Base-by-base conservation (phyloP, 30 jellyfish, hydroid and myxozoan genomes). In the Nemopilema nomurai region DNA sequence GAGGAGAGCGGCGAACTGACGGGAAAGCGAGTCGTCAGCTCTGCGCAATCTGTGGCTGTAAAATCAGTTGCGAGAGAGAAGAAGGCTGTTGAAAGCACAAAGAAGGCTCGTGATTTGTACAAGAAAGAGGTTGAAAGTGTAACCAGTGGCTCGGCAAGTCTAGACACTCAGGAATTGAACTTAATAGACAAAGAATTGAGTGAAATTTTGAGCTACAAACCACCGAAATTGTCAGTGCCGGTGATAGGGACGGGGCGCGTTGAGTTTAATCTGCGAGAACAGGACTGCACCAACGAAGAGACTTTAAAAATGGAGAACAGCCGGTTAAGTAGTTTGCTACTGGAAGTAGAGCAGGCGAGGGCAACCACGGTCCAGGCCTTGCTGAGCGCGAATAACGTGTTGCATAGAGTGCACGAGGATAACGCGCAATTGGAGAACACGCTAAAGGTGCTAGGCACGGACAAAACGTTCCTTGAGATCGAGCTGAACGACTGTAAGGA, bases 331-430 rank as follows among this genome's bases (percentile, higher is more conserved):
- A 73, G 82, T 66, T 57, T 92, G 49, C 71, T 92, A 57, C 81
- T 81, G 27, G 97, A 92, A 32, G 97, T 92, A 18, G 98, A 92
- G 51, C 86, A 83, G 26, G 98, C 98, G 16, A 80, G 98, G 20
- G 66, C 96, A 8, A 88, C 96, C 20, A 92, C 98, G 0, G 97
- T 92, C 28, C 87, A 87, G 21, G 96, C 98, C 41, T 75, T 92
- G 90, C 80, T 92, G 4, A 96, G 89, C 28, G 98, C 87, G 19
- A 87, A 87, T 67, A 74, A 91, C 28, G 89, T 92, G 21, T 28
- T 92, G 67, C 78, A 87, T 28, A 87, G 87, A 63, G 98, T 92
- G n/a, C 94, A 87, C 26, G 87, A 87, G 23, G 97, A 89, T 1
- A 92, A 92, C 62, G 71, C 90, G 24, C 79, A 69, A 33, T 88